Base-by-base conservation (phyloP, 1,140 invertebrate genomes). In the Cataglyphis hispanica region DNA sequence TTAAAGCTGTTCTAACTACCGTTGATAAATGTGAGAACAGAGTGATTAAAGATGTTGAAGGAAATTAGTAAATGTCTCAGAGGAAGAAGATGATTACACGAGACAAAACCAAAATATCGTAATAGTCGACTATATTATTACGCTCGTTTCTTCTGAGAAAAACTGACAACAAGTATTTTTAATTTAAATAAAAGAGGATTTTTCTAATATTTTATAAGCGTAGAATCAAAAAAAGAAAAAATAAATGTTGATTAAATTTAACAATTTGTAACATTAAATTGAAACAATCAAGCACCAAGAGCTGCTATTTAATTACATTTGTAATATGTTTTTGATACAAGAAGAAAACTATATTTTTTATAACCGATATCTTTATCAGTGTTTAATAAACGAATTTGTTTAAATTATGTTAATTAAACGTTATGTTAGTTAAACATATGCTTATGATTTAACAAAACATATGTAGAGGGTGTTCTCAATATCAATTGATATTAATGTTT, bases 21-120 rank as follows among this genome's bases (percentile, higher is more conserved):
- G 77, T 43, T 60, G 37, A 72, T 83, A 60, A 72, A 60, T 67
- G 66, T 83, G 78, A 83, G 78, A 83, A 60, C 50, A 19, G 7
- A 60, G 78, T 25, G 66, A 53, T 78, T 31, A 78, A 78, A 40
- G 72, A 83, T 60, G 78, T 83, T 53, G 34, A 83, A 61, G 78
- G 78, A 83, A 83, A 83, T 83, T 83, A 83, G 53, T 83, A 83
- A 83, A 83, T 83, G 78, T 43, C 67, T 72, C 53, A 46, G 78
- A 72, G 78, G 78, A 83, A 83, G 78, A 83, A 22, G 67, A 74
- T 46, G 37, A 83, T 83, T 83, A 72, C 67, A 27, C 3, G n/a
- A 31, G 11, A 19, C 31, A 43, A 70, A 66, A 81, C n/a, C 22
- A 72, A 83, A 67, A 83, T 72, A 81, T 80, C 50, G 2, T 70